These are phyloP conservation scores for Onychomys leucogaster DNA, from an alignment of 2,797 vertebrate species.

Conservation along the genomic window DNA sequence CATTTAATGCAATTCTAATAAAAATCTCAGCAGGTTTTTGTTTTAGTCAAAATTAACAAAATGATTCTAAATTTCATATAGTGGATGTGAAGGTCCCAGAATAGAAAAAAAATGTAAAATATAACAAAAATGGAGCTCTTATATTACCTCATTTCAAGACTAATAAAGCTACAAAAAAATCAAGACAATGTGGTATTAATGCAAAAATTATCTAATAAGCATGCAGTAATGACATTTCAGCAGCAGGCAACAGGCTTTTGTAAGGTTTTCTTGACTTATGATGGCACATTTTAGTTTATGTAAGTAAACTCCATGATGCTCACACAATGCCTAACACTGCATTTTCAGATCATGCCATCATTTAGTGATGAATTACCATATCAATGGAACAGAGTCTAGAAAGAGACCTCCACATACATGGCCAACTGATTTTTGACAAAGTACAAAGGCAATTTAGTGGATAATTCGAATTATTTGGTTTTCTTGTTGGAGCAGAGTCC, in stretches of 20 bases:
- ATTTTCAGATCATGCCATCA: neutral
- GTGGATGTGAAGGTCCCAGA: neutral
- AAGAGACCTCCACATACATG: neutral
- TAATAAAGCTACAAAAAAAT: slow-evolving; percentile 11
- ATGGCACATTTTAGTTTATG: neutral
- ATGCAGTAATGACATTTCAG: neutral
- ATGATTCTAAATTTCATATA: neutral
- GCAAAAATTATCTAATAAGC: neutral
- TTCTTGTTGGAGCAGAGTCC: neutral
- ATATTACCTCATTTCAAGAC: slow-evolving; percentile 21
- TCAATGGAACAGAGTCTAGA: too few relatives aligned
- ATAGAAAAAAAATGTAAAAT: neutral
- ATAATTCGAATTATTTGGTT: neutral
- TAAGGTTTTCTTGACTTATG: neutral
- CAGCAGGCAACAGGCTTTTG: neutral
- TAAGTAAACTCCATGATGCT: neutral
- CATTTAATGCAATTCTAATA: neutral
- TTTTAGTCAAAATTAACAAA: slow-evolving; percentile 37
- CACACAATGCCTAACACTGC: neutral
- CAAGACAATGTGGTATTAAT: neutral
- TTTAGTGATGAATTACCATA: neutral
- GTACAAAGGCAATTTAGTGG: neutral
- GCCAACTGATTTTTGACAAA: neutral
- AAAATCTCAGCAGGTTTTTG: neutral
- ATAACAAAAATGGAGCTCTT: neutral